phyloP scores from a whole-genome alignment of 2,113 vertebrate genomes.

The Sander lucioperca region DNA sequence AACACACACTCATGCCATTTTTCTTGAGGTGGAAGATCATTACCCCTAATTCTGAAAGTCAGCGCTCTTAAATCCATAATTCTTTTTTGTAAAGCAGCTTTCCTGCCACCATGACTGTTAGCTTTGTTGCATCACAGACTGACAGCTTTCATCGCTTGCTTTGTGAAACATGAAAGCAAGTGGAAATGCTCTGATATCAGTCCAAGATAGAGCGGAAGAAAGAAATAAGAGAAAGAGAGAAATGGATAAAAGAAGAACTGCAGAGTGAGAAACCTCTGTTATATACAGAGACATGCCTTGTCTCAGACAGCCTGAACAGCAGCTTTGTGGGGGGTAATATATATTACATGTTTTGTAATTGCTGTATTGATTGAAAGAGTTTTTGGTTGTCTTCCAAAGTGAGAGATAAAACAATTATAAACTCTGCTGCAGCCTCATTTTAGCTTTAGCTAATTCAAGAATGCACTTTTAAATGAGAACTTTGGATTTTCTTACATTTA shows the following conservation, averaged over 20 bases:
- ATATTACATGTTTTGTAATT: too few species aligned
- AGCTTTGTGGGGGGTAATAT: neutral
- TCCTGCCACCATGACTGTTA: slow-evolving; percentile 59
- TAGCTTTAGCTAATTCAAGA: too few species aligned
- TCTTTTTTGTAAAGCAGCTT: slow-evolving; percentile 55
- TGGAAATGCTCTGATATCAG: slow-evolving; percentile 71
- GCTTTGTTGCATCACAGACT: slow-evolving; percentile 68
- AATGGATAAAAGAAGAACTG: slow-evolving; percentile 52
- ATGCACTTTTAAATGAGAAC: too few species aligned
- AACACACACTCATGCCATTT: slow-evolving; percentile 57
- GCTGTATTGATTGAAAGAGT: too few species aligned
- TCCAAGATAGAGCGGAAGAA: slow-evolving; percentile 66
- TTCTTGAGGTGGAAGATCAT: slow-evolving; percentile 61
- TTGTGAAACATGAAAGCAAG: slow-evolving; percentile 72
- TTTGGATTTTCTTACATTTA: too few species aligned
- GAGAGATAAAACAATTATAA: too few species aligned
- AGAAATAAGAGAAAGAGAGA: slow-evolving; percentile 22
- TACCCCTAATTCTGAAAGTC: slow-evolving; percentile 42
- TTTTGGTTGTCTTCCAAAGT: too few species aligned
- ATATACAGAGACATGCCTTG: slow-evolving; percentile 58
- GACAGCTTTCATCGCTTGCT: slow-evolving; percentile 58
- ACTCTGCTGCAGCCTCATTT: too few species aligned
- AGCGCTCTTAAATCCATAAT: slow-evolving; percentile 55
- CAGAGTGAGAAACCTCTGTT: slow-evolving; percentile 9
- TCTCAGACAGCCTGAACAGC: slow-evolving; percentile 8